Conservation (phyloP, 2,797 vertebrate genomes). For the Crypturellus tataupa region DNA sequence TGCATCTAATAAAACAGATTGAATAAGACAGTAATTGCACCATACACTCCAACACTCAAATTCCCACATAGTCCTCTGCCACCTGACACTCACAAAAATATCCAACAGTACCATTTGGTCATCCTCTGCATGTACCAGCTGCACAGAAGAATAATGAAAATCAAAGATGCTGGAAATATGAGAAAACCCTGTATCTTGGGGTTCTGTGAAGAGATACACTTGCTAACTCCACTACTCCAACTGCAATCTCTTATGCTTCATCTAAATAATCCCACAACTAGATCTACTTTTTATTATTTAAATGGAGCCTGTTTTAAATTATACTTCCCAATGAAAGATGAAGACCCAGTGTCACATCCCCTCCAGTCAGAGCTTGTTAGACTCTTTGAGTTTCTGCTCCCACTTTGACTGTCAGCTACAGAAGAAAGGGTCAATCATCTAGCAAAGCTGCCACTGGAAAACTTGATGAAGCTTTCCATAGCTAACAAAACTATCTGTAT, state of each 20-base stretch:
- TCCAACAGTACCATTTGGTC: fast-evolving
- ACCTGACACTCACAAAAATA: not conserved
- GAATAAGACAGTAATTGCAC: fast-evolving
- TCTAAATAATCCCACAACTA: not conserved
- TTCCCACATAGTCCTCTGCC: not conserved
- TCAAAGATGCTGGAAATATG: not conserved
- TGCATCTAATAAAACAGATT: fast-evolving
- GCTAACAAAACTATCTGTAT: not conserved
- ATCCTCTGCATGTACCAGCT: not conserved
- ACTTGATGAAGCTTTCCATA: not conserved
- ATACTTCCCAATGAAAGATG: not conserved
- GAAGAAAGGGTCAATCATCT: not conserved
- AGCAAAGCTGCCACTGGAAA: not conserved
- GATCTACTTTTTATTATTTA: not conserved
- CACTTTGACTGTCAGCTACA: not conserved
- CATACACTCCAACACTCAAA: not conserved
- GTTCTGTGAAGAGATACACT: not conserved
- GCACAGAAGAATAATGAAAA: not conserved
- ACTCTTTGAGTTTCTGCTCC: not conserved
- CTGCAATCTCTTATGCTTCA: not conserved
- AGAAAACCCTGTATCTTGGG: not conserved
- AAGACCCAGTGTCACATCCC: not conserved
- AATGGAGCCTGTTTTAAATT: not conserved
- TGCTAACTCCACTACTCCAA: fast-evolving
- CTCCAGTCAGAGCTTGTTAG: not conserved